Percentiles rank a stretch among this genome's conserved stretches.
phyloP scores from a whole-genome alignment of 2,888 invertebrate genomes.

The Tachina grossa region DNA sequence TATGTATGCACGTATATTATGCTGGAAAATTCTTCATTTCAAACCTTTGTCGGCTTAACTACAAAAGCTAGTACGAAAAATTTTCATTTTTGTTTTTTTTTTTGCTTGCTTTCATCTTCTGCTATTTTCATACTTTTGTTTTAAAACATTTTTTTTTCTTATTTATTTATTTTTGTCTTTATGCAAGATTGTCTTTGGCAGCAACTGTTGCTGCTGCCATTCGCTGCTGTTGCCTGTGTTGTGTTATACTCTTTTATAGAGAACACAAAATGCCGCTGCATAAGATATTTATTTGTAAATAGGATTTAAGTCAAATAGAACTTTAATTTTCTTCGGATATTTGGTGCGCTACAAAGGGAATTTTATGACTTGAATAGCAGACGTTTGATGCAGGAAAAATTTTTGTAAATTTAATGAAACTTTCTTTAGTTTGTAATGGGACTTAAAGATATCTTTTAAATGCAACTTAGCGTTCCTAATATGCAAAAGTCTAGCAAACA shows the following conservation, averaged over 20 bases:
- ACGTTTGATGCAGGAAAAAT: background rate
- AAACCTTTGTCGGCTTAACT: slow-evolving; percentile 67
- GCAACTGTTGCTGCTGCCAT: slow-evolving; percentile 31
- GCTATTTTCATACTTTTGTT: slow-evolving; percentile 32
- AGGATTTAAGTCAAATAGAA: slow-evolving; percentile 53
- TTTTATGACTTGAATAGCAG: background rate
- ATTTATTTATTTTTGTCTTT: slow-evolving; percentile 33
- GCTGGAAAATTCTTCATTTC: slow-evolving; percentile 56
- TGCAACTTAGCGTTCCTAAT: too few species aligned
- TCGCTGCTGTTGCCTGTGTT: slow-evolving; percentile 39
- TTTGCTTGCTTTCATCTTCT: slow-evolving; percentile 27
- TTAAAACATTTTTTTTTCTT: slow-evolving; percentile 12
- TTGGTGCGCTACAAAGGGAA: slow-evolving; percentile 43
- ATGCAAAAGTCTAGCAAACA: too few species aligned
- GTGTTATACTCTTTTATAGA: slow-evolving; percentile 43
- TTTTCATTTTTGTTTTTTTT: slow-evolving; percentile 58
- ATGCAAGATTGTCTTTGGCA: slow-evolving; percentile 64
- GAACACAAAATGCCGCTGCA: slow-evolving; percentile 66
- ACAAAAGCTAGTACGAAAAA: slow-evolving; percentile 57
- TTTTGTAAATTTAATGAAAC: too few species aligned
- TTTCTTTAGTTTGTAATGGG: too few species aligned
- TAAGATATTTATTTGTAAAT: slow-evolving; percentile 51
- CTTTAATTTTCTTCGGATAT: slow-evolving; percentile 54
- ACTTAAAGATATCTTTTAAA: too few species aligned
- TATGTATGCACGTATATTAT: slow-evolving; percentile 32